Evolutionary conservation across 2,888 invertebrate species (phyloP), one percentile per base, ranked within the genome.

Genomic region (Bombylius discolor): DNA sequence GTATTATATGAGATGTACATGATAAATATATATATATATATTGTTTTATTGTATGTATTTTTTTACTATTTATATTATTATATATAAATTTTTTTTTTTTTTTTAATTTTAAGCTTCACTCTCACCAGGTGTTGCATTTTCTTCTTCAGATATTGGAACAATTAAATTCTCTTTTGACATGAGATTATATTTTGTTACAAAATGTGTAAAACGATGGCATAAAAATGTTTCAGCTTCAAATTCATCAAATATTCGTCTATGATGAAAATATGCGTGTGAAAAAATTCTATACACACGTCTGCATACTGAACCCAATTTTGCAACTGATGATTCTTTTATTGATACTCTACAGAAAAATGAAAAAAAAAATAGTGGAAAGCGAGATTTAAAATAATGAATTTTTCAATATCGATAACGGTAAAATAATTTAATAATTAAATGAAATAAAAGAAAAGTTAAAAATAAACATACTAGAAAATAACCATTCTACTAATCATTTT

Each of bases 211-310:
- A 69, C 90, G 82, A 72, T 90, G 88, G 77, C 98, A 99, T 61
- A 99, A 78, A 73, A 87, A 92, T 34, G 96, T 96, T 76, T 95
- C 92, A 68, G 87, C 87, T 81, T 99, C 99, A 77, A 98, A 99
- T 64, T 94, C 90, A 77, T 99, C 97, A 78, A 98, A 99, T 72
- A 98, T 87, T 64, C 85, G 81, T 65, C 93, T 82, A 76, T 99
- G 99, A 76, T 99, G 99, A 75, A 94, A 99, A 76, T 95, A 99
- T 42, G 99, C 98, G 77, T 99, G 99, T 51, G 98, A 98, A 76
- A 99, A 99, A 73, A 99, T 99, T 78, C 99, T 85, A 75, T 99
- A 99, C 4, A 99, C 98, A 66, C 99, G 82, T 66, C 99, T 83
- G 76, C 99, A 99, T 11, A 99, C 98, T 48, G 98, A 98, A 52